Evolutionary conservation across 2,888 invertebrate genomes (phyloP).

Genomic region (Polymixis flavicincta): DNA sequence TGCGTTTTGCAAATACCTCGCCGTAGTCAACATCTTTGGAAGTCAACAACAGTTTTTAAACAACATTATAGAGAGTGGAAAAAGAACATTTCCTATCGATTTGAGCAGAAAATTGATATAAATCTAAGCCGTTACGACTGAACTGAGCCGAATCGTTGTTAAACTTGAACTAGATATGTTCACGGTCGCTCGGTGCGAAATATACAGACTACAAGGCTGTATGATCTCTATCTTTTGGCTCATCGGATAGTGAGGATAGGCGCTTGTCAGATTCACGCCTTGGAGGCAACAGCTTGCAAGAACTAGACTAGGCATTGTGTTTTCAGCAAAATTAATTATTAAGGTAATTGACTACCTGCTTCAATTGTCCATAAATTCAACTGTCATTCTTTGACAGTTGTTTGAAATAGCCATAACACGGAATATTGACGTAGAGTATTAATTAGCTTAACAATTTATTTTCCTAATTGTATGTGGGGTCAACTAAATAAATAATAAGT

Average conservation of each 20-base stretch:
- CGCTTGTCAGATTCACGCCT: constrained; percentile 4
- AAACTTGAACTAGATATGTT: constrained; percentile 51
- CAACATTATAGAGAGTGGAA: too few species aligned
- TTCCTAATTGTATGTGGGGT: background rate
- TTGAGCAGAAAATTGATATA: constrained; percentile 3
- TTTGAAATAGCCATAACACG: too few species aligned
- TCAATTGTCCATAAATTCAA: too few species aligned
- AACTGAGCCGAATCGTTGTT: constrained; percentile 31
- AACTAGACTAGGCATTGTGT: background rate
- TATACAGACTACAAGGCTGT: constrained; percentile 17
- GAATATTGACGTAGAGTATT: too few species aligned
- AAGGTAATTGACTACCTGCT: too few species aligned
- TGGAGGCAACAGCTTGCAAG: background rate
- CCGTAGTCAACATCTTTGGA: background rate
- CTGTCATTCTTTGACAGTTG: too few species aligned
- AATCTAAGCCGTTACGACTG: constrained; percentile 12
- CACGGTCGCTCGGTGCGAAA: constrained; percentile 41
- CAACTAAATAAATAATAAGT: background rate
- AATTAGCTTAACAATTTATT: too few species aligned
- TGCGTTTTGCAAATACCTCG: background rate
- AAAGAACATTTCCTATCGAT: background rate
- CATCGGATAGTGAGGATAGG: background rate
- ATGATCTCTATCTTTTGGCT: constrained; percentile 17
- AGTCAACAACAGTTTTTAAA: background rate
- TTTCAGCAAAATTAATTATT: too few species aligned